These are phyloP conservation scores for Molorchus minor DNA, from an alignment of 2,888 invertebrate species.

Conservation along the genomic window DNA sequence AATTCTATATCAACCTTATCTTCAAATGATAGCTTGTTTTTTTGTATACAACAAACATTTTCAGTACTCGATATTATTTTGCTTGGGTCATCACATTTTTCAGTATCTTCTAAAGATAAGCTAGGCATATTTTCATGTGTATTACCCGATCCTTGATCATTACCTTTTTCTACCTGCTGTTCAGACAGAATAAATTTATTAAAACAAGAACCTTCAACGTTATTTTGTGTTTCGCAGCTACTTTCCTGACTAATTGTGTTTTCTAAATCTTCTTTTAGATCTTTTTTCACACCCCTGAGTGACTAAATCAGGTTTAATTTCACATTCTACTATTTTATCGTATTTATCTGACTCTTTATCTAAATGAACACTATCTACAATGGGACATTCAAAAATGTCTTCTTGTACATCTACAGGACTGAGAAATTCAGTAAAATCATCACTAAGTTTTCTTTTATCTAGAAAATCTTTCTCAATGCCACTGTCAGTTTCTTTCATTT, in stretches of 20 bases:
- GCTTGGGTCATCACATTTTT: constrained; percentile 6
- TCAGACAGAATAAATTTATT: too few species aligned
- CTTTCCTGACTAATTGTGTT: too few species aligned
- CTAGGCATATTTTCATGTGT: too few species aligned
- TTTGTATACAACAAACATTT: background rate
- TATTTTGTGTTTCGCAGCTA: too few species aligned
- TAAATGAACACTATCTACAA: background rate
- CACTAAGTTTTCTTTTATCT: constrained; percentile 49
- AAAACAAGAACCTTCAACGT: too few species aligned
- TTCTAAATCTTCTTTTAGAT: too few species aligned
- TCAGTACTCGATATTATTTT: background rate
- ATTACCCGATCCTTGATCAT: too few species aligned
- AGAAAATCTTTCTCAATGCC: constrained; percentile 50
- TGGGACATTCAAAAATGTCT: background rate
- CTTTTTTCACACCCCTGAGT: too few species aligned
- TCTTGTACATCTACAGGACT: background rate
- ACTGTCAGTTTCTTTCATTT: constrained; percentile 20
- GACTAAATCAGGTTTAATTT: too few species aligned
- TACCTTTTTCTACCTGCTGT: too few species aligned
- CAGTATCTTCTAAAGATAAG: constrained; percentile 5
- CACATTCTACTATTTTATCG: too few species aligned
- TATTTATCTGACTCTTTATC: constrained; percentile 2
- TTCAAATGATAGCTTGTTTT: background rate
- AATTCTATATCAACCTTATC: background rate
- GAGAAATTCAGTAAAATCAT: constrained; percentile 24